Evolutionary conservation across 2,888 invertebrate species (phyloP).

Genomic region (Alloscopus bannaensis): DNA sequence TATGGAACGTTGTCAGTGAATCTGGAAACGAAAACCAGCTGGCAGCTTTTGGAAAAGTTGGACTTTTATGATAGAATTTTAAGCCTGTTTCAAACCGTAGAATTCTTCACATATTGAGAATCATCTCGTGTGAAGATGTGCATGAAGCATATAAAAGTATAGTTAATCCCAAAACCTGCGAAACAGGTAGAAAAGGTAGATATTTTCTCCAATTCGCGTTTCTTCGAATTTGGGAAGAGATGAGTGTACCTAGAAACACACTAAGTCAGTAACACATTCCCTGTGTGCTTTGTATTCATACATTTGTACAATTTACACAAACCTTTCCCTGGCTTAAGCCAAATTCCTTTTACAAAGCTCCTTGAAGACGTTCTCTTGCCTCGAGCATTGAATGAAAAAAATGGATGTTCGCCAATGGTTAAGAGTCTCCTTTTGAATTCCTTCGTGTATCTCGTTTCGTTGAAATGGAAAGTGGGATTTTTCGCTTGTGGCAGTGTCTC

Average conservation of each 20-base stretch:
- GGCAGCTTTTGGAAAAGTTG: neutral
- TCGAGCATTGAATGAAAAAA: constrained; percentile 9
- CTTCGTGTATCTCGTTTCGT: neutral
- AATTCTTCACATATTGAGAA: neutral
- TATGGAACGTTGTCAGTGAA: neutral
- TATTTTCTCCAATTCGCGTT: neutral
- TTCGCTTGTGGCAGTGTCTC: constrained; percentile 18
- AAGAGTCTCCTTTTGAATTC: neutral
- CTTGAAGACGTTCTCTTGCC: neutral
- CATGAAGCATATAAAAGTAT: neutral
- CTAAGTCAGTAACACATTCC: constrained; percentile 6
- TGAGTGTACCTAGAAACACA: neutral
- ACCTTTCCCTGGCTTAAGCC: neutral
- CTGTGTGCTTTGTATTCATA: neutral
- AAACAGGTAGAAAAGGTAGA: neutral
- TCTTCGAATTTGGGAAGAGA: neutral
- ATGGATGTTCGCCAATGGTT: neutral
- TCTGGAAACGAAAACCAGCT: neutral
- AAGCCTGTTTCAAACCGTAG: constrained; percentile 20
- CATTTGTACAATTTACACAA: neutral
- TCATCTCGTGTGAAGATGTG: neutral
- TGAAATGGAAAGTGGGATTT: constrained; percentile 43
- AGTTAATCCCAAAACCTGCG: neutral
- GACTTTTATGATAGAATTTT: too few relatives aligned
- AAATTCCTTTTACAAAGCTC: neutral